These are phyloP conservation scores for Rutpela maculata DNA, from an alignment of 2,888 invertebrate species.

Conservation along the genomic window DNA sequence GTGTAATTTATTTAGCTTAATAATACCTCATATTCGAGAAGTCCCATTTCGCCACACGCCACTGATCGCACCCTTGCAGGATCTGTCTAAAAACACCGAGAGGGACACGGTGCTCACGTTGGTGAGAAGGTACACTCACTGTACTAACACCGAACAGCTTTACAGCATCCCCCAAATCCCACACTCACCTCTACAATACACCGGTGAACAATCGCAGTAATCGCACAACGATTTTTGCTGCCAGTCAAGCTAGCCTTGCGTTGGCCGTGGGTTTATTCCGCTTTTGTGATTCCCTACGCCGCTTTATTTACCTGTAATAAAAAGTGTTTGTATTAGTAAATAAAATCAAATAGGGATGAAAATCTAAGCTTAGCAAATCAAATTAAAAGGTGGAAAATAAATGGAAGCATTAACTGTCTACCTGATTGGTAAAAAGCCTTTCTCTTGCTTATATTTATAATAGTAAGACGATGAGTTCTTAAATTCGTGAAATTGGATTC, in stretches of 20 bases:
- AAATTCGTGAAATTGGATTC: no score
- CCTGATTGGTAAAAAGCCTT: neutral
- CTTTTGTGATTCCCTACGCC: conserved; percentile 40
- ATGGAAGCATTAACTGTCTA: conserved; percentile 6
- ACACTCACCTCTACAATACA: conserved; percentile 47
- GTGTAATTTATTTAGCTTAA: neutral
- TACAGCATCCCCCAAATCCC: conserved; percentile 44
- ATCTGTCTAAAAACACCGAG: conserved; percentile 47
- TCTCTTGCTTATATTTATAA: neutral
- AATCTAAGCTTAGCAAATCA: conserved; percentile 2
- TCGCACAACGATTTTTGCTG: conserved; percentile 50
- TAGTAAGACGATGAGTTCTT: no score
- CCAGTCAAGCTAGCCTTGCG: conserved; percentile 46
- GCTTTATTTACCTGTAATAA: conserved; percentile 49
- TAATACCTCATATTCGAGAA: conserved; percentile 13
- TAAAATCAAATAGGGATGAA: conserved; percentile 38
- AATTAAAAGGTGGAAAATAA: conserved; percentile 14
- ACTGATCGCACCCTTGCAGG: conserved; percentile 39
- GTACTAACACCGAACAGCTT: conserved; percentile 53
- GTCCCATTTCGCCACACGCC: conserved; percentile 12
- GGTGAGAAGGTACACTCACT: conserved; percentile 49
- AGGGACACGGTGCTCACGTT: conserved; percentile 50
- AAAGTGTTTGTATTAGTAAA: conserved; percentile 50
- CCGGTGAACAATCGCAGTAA: conserved; percentile 54
- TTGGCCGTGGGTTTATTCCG: conserved; percentile 46